These are phyloP conservation scores for Epicampocera succincta DNA, from an alignment of 2,888 invertebrate species.

Conservation along the genomic window DNA sequence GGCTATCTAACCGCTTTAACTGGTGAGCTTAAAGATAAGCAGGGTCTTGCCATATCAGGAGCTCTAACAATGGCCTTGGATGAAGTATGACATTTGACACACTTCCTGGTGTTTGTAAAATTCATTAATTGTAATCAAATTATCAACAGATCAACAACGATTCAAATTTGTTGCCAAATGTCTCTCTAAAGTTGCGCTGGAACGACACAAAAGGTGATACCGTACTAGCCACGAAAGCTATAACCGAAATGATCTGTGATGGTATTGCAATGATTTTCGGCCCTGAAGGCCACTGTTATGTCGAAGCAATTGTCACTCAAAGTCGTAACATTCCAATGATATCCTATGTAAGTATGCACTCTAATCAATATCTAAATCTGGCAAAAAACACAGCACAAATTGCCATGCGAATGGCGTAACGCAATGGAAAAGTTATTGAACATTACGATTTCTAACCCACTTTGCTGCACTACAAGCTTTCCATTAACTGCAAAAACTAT, in stretches of 20 bases:
- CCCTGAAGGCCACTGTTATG: slow-evolving; percentile 95
- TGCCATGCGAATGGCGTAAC: too few species aligned
- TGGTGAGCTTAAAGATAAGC: slow-evolving; percentile 89
- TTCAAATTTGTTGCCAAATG: slow-evolving; percentile 87
- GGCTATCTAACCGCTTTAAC: slow-evolving; percentile 93
- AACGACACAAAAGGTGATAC: slow-evolving; percentile 93
- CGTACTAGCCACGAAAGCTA: slow-evolving; percentile 89
- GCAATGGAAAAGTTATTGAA: too few species aligned
- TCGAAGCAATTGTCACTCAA: slow-evolving; percentile 97
- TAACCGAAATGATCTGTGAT: slow-evolving; percentile 95
- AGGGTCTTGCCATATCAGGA: slow-evolving; percentile 94
- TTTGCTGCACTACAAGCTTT: too few species aligned
- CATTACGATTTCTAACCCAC: too few species aligned
- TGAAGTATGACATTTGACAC: slow-evolving; percentile 84
- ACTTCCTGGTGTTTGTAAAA: background rate
- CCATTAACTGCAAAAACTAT: background rate
- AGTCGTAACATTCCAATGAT: slow-evolving; percentile 98
- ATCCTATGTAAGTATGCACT: slow-evolving; percentile 91
- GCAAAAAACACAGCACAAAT: too few species aligned
- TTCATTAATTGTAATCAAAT: background rate
- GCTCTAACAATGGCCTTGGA: slow-evolving; percentile 94
- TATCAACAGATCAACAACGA: slow-evolving; percentile 86
- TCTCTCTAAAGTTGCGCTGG: slow-evolving; percentile 88
- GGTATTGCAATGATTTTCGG: slow-evolving; percentile 97
- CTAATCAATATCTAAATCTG: too few species aligned